Conservation (phyloP, 2,888 invertebrate species). For the Caenorhabditis drosophilae region DNA sequence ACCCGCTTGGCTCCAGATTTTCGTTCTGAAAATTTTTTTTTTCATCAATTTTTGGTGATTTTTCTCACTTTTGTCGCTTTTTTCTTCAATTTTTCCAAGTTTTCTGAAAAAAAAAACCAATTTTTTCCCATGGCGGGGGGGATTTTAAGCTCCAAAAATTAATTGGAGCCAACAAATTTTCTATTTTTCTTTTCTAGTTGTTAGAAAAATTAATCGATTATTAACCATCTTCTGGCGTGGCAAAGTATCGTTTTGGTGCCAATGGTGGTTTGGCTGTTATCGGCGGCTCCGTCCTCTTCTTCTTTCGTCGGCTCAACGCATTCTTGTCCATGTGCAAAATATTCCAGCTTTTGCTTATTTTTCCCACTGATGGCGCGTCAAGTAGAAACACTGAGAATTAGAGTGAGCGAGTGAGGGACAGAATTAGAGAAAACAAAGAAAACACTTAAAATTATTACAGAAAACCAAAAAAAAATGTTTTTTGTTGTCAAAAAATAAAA, state of each 20-base stretch:
- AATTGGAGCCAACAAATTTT: not conserved
- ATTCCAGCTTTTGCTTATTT: constrained; percentile 11
- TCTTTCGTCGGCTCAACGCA: constrained; percentile 10
- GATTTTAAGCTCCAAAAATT: no score
- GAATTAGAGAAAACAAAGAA: not conserved
- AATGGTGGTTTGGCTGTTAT: constrained; percentile 28
- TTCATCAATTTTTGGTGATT: not conserved
- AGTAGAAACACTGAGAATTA: constrained; percentile 20
- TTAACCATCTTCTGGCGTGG: no score
- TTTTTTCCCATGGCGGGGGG: not conserved
- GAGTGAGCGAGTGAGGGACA: not conserved
- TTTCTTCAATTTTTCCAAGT: constrained; percentile 6
- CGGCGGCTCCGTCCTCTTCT: constrained; percentile 5
- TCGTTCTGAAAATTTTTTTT: constrained; percentile 7
- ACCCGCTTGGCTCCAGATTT: constrained; percentile 27
- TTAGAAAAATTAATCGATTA: not conserved
- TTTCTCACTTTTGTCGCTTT: constrained; percentile 22
- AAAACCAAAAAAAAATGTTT: no score
- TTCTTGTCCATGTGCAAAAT: no score
- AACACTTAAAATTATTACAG: not conserved
- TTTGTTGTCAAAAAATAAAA: not conserved
- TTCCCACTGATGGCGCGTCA: constrained; percentile 18
- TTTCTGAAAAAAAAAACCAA: constrained; percentile 1
- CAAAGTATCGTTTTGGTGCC: constrained; percentile 6
- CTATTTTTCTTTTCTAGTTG: not conserved